Conservation (phyloP, 2,888 invertebrate genomes). For the Selenia dentaria region DNA sequence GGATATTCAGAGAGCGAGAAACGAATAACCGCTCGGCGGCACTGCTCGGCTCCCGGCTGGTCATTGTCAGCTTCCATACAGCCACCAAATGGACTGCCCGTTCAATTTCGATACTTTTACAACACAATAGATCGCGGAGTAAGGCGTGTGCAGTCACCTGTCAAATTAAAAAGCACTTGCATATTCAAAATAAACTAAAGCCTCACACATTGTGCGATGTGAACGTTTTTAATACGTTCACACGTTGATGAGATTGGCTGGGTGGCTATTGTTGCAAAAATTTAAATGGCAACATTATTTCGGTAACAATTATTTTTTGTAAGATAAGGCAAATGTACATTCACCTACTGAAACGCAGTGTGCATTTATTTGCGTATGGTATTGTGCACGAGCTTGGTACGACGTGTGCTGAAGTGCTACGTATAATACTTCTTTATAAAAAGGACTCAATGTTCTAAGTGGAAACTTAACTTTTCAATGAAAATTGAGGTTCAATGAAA, state of each 20-base stretch:
- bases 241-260: conserved; percentile 24
- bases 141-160: conserved; percentile 81
- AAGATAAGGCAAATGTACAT: too few species aligned
- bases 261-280: conserved; percentile 17
- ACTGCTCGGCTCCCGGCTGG: conserved; percentile 48
- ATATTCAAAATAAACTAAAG: conserved; percentile 70
- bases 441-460: too few species aligned
- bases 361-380: too few species aligned
- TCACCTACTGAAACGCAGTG: too few species aligned
- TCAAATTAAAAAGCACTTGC: conserved; percentile 82
- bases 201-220: conserved; percentile 19
- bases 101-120: conserved; percentile 83
- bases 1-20: conserved; percentile 69
- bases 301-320: neutral
- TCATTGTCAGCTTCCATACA: conserved; percentile 72
- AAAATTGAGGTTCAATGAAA: too few species aligned
- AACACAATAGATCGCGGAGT: conserved; percentile 74
- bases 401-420: too few species aligned
- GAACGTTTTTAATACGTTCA: conserved; percentile 20
- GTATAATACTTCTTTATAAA: too few species aligned
- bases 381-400: too few species aligned
- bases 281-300: conserved; percentile 16
- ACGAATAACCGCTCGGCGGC: conserved; percentile 51
- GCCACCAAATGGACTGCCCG: conserved; percentile 74
- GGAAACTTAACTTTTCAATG: too few species aligned